phyloP scores from a whole-genome alignment of 2,888 invertebrate species.

The Mesoligia furuncula region DNA sequence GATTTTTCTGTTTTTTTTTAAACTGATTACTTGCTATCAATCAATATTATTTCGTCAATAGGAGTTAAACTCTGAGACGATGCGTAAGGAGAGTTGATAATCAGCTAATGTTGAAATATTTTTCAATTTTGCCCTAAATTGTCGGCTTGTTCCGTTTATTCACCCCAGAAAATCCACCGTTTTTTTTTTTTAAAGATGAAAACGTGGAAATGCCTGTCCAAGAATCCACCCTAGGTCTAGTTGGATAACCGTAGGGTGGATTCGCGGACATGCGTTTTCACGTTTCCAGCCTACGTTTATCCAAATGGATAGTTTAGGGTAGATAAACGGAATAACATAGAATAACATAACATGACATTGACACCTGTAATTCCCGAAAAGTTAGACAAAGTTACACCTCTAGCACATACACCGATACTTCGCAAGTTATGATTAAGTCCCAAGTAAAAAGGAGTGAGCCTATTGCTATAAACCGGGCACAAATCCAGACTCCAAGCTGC shows the following conservation, averaged over 20 bases:
- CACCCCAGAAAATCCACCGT: too few relatives aligned
- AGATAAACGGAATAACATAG: not conserved
- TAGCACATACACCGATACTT: not conserved
- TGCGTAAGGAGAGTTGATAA: not conserved
- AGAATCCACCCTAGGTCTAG: too few relatives aligned
- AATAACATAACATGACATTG: not conserved
- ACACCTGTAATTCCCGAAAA: too few relatives aligned
- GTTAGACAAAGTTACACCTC: not conserved
- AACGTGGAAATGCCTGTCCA: too few relatives aligned
- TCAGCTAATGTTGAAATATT: not conserved
- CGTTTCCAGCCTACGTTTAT: too few relatives aligned
- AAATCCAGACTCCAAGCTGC: not conserved
- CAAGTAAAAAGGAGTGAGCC: not conserved
- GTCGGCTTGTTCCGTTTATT: too few relatives aligned
- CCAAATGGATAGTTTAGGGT: too few relatives aligned
- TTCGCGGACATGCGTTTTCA: too few relatives aligned
- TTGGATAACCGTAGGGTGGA: too few relatives aligned
- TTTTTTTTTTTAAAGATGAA: too few relatives aligned
- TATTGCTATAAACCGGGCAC: not conserved
- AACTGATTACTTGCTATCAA: not conserved
- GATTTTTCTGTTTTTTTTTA: not conserved
- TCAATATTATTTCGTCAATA: not conserved
- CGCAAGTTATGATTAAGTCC: not conserved
- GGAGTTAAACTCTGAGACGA: too few relatives aligned
- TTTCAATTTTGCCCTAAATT: not conserved